Percentiles rank a stretch among this genome's conserved stretches.
phyloP scores from a whole-genome alignment of 2,888 invertebrate genomes.

The Erebia aethiops region DNA sequence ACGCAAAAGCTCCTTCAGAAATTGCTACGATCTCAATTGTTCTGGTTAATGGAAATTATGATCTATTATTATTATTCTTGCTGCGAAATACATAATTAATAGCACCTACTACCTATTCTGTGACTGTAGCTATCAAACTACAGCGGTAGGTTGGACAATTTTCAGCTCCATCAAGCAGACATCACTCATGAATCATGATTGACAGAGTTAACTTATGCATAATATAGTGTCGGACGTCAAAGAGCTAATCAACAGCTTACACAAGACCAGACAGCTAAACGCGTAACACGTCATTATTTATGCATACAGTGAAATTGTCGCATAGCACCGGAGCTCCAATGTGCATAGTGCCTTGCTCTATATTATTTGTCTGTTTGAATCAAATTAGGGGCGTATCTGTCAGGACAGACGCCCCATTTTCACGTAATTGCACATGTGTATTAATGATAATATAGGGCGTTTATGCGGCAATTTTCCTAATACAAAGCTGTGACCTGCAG shows the following conservation, averaged over 20 bases:
- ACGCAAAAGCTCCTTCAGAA: too few relatives aligned
- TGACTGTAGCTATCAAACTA: too few relatives aligned
- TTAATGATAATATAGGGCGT: constrained; percentile 28
- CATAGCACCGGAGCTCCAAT: constrained; percentile 16
- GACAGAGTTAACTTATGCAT: too few relatives aligned
- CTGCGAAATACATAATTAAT: too few relatives aligned
- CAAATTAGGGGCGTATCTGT: constrained; percentile 30
- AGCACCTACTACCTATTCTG: too few relatives aligned
- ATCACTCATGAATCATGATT: too few relatives aligned
- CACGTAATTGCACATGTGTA: constrained; percentile 19
- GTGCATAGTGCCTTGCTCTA: constrained; percentile 24
- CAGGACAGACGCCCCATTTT: constrained; percentile 16
- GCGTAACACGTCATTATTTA: constrained; percentile 18
- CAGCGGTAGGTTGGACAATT: too few relatives aligned
- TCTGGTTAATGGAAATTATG: too few relatives aligned
- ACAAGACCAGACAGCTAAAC: background rate
- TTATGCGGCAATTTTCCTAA: background rate
- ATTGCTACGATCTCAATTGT: too few relatives aligned
- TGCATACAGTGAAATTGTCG: constrained; percentile 29
- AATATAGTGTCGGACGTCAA: background rate
- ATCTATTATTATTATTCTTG: too few relatives aligned
- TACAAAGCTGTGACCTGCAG: too few relatives aligned
- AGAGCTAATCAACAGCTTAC: background rate
- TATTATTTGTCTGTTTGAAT: constrained; percentile 13
- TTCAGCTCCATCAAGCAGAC: too few relatives aligned